Percentiles rank a stretch among this genome's conserved stretches.
Conservation (phyloP, 2,888 invertebrate genomes). For the Pseudococcus jackbeardsleyi region DNA sequence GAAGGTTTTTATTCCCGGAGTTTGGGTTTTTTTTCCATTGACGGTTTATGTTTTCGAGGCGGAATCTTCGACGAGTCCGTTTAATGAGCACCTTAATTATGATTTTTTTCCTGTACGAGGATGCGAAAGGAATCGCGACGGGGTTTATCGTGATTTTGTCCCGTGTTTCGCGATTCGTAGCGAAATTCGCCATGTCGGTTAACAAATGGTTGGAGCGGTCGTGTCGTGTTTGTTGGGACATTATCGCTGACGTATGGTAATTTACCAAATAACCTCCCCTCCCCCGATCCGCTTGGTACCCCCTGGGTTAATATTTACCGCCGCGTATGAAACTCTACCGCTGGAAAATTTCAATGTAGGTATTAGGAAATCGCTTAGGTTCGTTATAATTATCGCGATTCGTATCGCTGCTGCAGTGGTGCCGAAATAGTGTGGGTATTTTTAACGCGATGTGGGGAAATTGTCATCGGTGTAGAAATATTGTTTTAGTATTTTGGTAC, state of each 20-base stretch:
- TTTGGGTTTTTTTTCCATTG: neutral
- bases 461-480: neutral
- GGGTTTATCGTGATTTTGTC: neutral
- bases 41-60: neutral
- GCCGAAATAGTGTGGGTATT: too few species aligned
- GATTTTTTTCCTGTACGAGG: neutral
- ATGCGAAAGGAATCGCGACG: neutral
- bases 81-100: neutral
- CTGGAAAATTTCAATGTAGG: neutral
- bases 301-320: neutral
- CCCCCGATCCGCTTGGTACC: neutral
- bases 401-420: neutral
- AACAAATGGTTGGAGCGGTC: neutral
- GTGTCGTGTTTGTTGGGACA: slow-evolving; percentile 13
- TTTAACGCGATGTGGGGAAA: neutral
- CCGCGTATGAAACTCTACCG: neutral
- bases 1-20: neutral
- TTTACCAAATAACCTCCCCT: neutral
- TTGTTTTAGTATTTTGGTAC: neutral
- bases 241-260: slow-evolving; percentile 19
- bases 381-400: neutral
- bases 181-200: neutral
- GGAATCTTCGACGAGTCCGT: neutral
- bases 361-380: neutral
- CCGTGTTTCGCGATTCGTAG: neutral